These are phyloP conservation scores for Tipula helvola DNA, from an alignment of 2,888 invertebrate genomes.

Conservation along the genomic window DNA sequence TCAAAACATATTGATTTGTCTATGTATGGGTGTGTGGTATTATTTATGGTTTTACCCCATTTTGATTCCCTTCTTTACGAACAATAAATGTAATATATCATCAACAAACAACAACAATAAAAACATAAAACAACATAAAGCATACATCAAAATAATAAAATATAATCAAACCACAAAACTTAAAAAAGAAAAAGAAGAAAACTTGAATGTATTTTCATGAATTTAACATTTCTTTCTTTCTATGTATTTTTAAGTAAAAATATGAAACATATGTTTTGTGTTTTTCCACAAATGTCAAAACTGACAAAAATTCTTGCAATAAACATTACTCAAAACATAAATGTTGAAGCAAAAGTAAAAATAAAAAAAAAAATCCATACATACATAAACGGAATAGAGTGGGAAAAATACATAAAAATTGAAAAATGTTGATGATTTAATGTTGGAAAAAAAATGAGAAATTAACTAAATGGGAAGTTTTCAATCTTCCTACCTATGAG, in stretches of 20 bases:
- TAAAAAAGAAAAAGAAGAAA: not conserved
- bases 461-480: not conserved
- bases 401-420: not conserved
- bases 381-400: not conserved
- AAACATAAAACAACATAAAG: not conserved
- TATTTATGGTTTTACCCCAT: not conserved
- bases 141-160: not conserved
- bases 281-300: conserved; percentile 4
- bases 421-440: not conserved
- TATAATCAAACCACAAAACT: not conserved
- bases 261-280: not conserved
- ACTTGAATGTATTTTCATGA: not conserved
- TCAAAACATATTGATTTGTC: not conserved
- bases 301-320: conserved; percentile 4
- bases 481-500: not conserved
- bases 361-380: not conserved
- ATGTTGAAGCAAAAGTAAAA: not conserved
- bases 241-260: not conserved
- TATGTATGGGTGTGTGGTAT: not conserved
- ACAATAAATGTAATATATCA: not conserved
- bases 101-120: not conserved
- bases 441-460: not conserved
- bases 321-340: not conserved
- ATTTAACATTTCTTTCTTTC: not conserved
- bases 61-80: not conserved